Evolutionary conservation across 2,113 vertebrate species (phyloP).

Genomic region (Prunella fulvescens): DNA sequence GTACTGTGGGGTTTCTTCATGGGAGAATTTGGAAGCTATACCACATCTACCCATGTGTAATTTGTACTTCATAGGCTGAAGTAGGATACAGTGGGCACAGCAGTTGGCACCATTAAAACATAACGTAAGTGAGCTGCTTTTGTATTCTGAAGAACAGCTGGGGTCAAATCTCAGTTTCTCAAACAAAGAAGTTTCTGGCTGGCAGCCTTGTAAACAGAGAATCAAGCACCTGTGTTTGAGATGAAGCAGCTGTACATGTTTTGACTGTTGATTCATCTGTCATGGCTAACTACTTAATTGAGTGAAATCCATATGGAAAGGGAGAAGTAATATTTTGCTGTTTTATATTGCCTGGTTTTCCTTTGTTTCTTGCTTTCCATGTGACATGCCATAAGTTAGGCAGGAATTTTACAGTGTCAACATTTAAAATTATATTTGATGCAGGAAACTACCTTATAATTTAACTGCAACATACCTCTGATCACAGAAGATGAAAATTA

Average conservation of each 20-base stretch:
- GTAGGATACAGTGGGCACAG: neutral
- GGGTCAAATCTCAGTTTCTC: neutral
- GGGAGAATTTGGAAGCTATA: neutral
- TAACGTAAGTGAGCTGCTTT: neutral
- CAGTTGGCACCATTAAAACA: neutral
- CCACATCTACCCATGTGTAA: neutral
- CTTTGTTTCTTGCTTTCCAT: neutral
- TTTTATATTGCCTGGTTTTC: neutral
- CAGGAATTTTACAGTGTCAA: neutral
- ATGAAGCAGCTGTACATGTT: neutral
- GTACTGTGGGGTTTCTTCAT: neutral
- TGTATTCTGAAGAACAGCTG: neutral
- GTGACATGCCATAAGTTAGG: neutral
- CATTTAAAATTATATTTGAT: neutral
- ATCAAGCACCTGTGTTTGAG: neutral
- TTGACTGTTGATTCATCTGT: neutral
- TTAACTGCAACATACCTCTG: neutral
- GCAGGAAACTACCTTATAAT: neutral
- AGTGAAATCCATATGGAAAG: neutral
- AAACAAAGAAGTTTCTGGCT: neutral
- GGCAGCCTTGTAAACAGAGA: neutral
- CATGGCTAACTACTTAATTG: neutral
- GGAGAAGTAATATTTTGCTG: neutral
- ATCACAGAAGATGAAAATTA: neutral
- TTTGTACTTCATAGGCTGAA: neutral